Percentiles rank a stretch among this genome's conserved stretches.
These are phyloP conservation scores for Capitulum mitella DNA, from an alignment of 2,888 invertebrate genomes.

Conservation along the genomic window DNA sequence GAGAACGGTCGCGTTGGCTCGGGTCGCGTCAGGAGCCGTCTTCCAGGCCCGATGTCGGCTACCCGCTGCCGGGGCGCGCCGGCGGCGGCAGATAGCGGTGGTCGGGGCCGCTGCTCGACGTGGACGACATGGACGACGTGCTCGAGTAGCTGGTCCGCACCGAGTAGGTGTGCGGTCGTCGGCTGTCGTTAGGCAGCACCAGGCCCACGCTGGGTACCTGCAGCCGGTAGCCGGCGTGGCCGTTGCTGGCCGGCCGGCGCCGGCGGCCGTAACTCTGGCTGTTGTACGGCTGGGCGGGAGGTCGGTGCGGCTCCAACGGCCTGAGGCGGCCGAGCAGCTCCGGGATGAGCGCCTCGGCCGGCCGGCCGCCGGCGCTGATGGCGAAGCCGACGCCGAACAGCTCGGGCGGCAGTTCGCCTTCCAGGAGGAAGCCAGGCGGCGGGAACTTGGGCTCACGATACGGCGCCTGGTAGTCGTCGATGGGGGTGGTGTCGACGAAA, in stretches of 20 bases:
- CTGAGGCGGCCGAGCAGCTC: background rate
- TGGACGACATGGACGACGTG: background rate
- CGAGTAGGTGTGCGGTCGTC: background rate
- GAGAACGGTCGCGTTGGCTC: too few species aligned
- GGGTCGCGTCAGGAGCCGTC: too few species aligned
- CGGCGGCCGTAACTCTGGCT: background rate
- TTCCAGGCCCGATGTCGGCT: background rate
- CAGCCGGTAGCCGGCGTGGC: background rate
- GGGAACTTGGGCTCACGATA: slow-evolving; percentile 31
- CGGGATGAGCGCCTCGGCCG: background rate
- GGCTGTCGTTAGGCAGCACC: background rate
- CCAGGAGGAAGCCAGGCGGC: slow-evolving; percentile 26
- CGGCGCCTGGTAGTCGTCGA: slow-evolving; percentile 33
- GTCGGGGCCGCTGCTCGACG: background rate
- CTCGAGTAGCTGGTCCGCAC: slow-evolving; percentile 2
- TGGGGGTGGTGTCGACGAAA: slow-evolving; percentile 39
- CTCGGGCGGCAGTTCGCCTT: slow-evolving; percentile 44
- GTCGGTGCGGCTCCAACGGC: background rate
- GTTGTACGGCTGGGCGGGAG: background rate
- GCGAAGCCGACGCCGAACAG: background rate
- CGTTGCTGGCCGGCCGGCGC: background rate
- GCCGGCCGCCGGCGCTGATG: background rate
- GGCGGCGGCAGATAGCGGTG: background rate
- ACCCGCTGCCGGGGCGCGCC: background rate
- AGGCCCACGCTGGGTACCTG: background rate